These are phyloP conservation scores for Sesia apiformis DNA, from an alignment of 2,888 invertebrate genomes.

Conservation along the genomic window DNA sequence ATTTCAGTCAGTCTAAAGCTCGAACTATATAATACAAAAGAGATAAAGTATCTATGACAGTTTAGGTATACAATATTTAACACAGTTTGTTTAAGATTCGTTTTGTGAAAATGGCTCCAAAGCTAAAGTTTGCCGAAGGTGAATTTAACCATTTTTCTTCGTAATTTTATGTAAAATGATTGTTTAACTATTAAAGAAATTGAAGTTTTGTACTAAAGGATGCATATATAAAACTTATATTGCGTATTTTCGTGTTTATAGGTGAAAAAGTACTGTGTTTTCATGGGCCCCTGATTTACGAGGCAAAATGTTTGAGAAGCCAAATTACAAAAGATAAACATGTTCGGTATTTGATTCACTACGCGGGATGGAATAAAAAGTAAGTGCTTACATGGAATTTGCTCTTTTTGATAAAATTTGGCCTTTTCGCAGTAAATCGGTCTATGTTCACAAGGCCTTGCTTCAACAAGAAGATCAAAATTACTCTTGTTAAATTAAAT, in stretches of 20 bases:
- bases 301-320: conserved; percentile 94
- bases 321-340: conserved; percentile 89
- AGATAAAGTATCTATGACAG: too few species aligned
- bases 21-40: too few species aligned
- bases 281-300: conserved; percentile 96
- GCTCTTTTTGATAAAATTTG: too few species aligned
- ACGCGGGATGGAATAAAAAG: conserved; percentile 99
- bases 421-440: too few species aligned
- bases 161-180: too few species aligned
- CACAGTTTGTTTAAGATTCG: too few species aligned
- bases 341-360: conserved; percentile 94
- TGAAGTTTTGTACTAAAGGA: neutral
- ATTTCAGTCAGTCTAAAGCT: too few species aligned
- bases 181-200: neutral
- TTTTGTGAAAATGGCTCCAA: conserved; percentile 71
- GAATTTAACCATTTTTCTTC: conserved; percentile 11
- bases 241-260: conserved; percentile 38
- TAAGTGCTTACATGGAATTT: conserved; percentile 50
- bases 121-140: conserved; percentile 85
- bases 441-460: too few species aligned
- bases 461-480: too few species aligned
- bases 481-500: too few species aligned
- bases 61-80: too few species aligned
- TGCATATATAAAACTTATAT: neutral
- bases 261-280: conserved; percentile 95